These are phyloP conservation scores for Chaetophractus vellerosus DNA, from an alignment of 2,797 vertebrate species.

Conservation along the genomic window DNA sequence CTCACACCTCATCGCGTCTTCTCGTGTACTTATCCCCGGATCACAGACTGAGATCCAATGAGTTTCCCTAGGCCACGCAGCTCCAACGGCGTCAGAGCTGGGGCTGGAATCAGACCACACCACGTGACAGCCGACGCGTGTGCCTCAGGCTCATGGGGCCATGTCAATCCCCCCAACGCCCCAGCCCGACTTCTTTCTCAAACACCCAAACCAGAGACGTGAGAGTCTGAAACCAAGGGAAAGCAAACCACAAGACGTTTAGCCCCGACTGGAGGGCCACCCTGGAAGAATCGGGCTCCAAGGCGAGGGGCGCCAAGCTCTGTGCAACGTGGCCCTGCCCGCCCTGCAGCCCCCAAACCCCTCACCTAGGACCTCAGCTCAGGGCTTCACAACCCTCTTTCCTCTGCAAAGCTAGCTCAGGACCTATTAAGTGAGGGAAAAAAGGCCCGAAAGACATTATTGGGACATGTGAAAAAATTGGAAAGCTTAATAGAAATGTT, in stretches of 20 bases:
- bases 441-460: too few relatives aligned
- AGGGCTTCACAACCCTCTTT: neutral
- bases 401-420: fast-evolving
- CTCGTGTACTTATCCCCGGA: neutral
- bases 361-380: neutral
- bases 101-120: neutral
- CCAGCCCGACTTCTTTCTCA: neutral
- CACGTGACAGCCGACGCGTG: fast-evolving
- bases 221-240: neutral
- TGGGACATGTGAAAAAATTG: too few relatives aligned
- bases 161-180: neutral
- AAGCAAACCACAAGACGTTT: fast-evolving
- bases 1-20: neutral
- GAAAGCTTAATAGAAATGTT: too few relatives aligned
- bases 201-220: neutral
- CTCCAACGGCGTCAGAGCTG: fast-evolving
- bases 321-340: neutral
- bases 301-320: neutral
- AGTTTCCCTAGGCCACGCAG: neutral
- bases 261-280: neutral
- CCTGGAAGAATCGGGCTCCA: too few relatives aligned
- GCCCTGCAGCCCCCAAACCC: fast-evolving
- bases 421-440: too few relatives aligned
- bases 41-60: fast-evolving
- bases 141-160: neutral